phyloP scores from a whole-genome alignment of 2,797 vertebrate genomes.

The Enteromius mattozi region DNA sequence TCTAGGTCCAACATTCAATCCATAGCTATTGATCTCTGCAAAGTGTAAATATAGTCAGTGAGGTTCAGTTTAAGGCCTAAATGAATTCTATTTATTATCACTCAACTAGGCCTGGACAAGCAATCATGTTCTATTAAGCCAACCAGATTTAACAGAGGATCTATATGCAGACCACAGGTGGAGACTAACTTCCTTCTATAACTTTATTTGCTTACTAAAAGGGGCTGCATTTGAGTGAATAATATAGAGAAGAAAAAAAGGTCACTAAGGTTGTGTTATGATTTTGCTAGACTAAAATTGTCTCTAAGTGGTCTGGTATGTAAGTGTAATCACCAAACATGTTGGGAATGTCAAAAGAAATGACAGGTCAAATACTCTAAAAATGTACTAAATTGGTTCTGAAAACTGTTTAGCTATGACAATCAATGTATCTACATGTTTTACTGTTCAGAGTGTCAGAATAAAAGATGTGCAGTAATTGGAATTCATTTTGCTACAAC shows the following conservation, averaged over 20 bases:
- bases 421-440: background rate
- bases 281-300: background rate
- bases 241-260: background rate
- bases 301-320: background rate
- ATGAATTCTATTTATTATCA: background rate
- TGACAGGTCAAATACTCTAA: background rate
- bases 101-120: background rate
- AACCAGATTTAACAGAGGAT: background rate
- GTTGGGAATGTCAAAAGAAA: background rate
- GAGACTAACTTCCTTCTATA: background rate
- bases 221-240: background rate
- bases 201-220: background rate
- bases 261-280: background rate
- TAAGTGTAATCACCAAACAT: background rate
- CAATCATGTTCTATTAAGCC: background rate
- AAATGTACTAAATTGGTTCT: background rate
- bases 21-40: background rate
- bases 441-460: background rate
- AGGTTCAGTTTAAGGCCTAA: background rate
- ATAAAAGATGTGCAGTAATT: background rate
- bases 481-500: background rate
- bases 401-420: background rate
- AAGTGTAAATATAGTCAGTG: background rate
- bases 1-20: background rate
- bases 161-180: background rate